Base-by-base conservation (phyloP, 92 coral and sea anemone genomes). In the Siderastrea radians region DNA sequence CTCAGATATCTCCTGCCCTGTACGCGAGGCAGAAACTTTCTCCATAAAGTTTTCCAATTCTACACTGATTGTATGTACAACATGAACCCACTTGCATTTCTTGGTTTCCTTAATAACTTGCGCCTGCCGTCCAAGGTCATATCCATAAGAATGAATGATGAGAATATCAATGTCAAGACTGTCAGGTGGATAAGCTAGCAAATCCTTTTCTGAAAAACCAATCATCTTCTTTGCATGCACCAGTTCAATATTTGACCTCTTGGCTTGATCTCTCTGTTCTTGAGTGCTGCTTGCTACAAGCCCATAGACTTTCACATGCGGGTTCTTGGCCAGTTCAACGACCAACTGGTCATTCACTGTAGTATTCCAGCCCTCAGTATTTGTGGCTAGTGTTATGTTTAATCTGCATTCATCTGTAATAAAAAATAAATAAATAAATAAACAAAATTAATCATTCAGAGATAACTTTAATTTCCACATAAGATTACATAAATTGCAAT, bases 131-230 rank as follows among this genome's bases (percentile, higher is more conserved):
- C 76, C 89, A 2, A 57, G 67, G 59, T 67, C 77, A 69, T 1
- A 12, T 59, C 68, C 60, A 86, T 64, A 77, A 9, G 83, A 77
- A 26, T 75, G 84, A 5, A 77, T 75, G 19, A 82, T 68, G 3
- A 82, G 47, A 47, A 82, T 11, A 69, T 82, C 86, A 58, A 82
- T 58, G n/a, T 82, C 86, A 58, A 82, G 86, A 55, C 58, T 46
- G 49, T 82, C 77, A 55, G 86, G 86, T 15, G 77, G 86, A 16
- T 51, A 82, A 53, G 86, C 53, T 16, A 82, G 49, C 2, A 16
- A 57, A 2, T 82, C 77, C 47, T 68, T 17, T 48, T 62, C 48
- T 0, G 55, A 55, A 57, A 2, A 54, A 46, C 86, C 86, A 69
- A 17, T 49, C 15, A 1, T 11, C 55, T 57, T 11, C 70, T 45